phyloP scores from a whole-genome alignment of 2,888 invertebrate genomes.

The Drosophila anomalata region DNA sequence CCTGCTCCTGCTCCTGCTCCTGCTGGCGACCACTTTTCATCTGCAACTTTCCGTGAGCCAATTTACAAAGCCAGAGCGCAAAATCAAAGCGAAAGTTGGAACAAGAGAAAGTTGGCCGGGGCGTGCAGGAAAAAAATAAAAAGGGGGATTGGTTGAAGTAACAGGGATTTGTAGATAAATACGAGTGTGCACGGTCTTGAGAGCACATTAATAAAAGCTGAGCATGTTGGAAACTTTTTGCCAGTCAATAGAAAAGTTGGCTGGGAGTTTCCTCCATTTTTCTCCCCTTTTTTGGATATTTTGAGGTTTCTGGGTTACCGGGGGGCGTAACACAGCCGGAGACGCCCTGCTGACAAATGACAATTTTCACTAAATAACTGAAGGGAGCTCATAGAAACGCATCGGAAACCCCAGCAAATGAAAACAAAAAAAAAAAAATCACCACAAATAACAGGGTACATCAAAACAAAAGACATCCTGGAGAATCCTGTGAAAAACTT shows the following conservation, averaged over 20 bases:
- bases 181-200: constrained; percentile 46
- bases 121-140: background rate
- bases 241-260: constrained; percentile 67
- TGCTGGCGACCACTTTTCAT: constrained; percentile 12
- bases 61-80: constrained; percentile 39
- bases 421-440: constrained; percentile 10
- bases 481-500: constrained; percentile 17
- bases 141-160: constrained; percentile 4
- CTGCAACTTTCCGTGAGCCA: constrained; percentile 51
- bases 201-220: constrained; percentile 64
- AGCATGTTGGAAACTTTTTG: constrained; percentile 61
- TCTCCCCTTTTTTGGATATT: constrained; percentile 27
- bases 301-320: constrained; percentile 37
- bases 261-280: constrained; percentile 14
- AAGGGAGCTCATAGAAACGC: constrained; percentile 24
- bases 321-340: constrained; percentile 22
- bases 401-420: constrained; percentile 22
- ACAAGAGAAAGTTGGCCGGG: constrained; percentile 53
- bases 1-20: background rate
- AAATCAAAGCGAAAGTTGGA: constrained; percentile 71
- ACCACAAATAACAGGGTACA: constrained; percentile 39
- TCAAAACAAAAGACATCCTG: constrained; percentile 30
- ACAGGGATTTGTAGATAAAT: constrained; percentile 42
- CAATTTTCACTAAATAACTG: constrained; percentile 45
- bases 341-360: constrained; percentile 57